Conservation (phyloP, 2,797 vertebrate species). For the Galagoides demidoff region DNA sequence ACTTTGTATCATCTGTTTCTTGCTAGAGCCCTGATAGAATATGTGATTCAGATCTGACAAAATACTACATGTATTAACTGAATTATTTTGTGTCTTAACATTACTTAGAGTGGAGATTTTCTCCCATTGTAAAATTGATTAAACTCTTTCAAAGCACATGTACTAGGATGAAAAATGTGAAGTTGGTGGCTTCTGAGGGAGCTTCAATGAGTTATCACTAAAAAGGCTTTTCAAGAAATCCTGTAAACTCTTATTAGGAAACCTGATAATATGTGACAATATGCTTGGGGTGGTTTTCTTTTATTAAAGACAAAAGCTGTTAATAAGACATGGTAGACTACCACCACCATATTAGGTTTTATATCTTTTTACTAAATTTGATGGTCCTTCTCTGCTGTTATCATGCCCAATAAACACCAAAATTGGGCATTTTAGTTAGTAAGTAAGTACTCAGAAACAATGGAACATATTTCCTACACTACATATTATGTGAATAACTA, state of each 20-base stretch:
- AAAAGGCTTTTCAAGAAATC: not conserved
- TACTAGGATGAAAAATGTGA: not conserved
- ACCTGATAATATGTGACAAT: not conserved
- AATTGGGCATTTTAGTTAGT: not conserved
- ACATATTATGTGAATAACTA: not conserved
- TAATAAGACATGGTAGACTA: not conserved
- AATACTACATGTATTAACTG: not conserved
- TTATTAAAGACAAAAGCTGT: not conserved
- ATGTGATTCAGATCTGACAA: not conserved
- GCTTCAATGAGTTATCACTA: not conserved
- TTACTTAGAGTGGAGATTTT: not conserved
- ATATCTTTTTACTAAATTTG: not conserved
- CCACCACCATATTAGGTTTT: not conserved
- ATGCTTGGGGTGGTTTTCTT: not conserved
- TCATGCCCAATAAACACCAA: not conserved
- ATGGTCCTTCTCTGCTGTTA: not conserved
- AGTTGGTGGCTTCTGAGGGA: not conserved
- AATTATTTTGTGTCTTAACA: not conserved
- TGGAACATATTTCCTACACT: not conserved
- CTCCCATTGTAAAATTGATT: not conserved
- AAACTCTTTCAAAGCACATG: not conserved
- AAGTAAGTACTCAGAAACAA: constrained; percentile 24
- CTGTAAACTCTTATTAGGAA: not conserved
- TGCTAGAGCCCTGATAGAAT: not conserved
- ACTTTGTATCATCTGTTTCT: not conserved